phyloP scores from a whole-genome alignment of 2,797 vertebrate species.

The Taeniopygia guttata region DNA sequence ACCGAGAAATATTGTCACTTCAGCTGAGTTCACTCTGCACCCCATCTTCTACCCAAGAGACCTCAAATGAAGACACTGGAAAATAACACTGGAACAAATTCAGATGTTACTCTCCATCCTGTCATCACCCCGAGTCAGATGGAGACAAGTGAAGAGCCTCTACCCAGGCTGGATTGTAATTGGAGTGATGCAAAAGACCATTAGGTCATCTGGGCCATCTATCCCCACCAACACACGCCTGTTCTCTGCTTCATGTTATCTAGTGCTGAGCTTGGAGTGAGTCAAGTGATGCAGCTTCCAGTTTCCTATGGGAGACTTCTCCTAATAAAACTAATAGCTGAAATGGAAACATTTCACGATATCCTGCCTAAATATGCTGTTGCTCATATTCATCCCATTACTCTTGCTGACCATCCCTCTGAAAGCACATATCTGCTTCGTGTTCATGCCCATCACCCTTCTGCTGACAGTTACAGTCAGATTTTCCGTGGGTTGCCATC shows the following conservation, averaged over 20 bases:
- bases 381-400: slow-evolving; percentile 28
- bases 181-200: slow-evolving; percentile 53
- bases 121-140: slow-evolving; percentile 55
- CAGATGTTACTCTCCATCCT: slow-evolving; percentile 47
- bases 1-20: slow-evolving; percentile 50
- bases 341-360: slow-evolving; percentile 33
- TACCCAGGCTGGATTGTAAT: not conserved
- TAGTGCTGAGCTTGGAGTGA: slow-evolving; percentile 21
- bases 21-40: slow-evolving; percentile 37
- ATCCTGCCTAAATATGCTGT: slow-evolving; percentile 19
- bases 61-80: slow-evolving; percentile 28
- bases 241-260: slow-evolving; percentile 47
- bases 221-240: not conserved
- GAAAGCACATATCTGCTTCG: not conserved
- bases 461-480: slow-evolving; percentile 19
- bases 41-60: slow-evolving; percentile 31
- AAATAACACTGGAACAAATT: slow-evolving; percentile 37
- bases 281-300: slow-evolving; percentile 43
- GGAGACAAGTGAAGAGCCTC: slow-evolving; percentile 13
- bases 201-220: slow-evolving; percentile 64
- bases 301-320: slow-evolving; percentile 54
- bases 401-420: not conserved
- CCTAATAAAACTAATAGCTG: slow-evolving; percentile 54
- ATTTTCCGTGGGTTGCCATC: slow-evolving; percentile 29
- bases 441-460: not conserved